Percentiles rank a stretch among this genome's conserved stretches.
Evolutionary conservation across 2,888 invertebrate genomes (phyloP).

Genomic region (Ligdia adustata): DNA sequence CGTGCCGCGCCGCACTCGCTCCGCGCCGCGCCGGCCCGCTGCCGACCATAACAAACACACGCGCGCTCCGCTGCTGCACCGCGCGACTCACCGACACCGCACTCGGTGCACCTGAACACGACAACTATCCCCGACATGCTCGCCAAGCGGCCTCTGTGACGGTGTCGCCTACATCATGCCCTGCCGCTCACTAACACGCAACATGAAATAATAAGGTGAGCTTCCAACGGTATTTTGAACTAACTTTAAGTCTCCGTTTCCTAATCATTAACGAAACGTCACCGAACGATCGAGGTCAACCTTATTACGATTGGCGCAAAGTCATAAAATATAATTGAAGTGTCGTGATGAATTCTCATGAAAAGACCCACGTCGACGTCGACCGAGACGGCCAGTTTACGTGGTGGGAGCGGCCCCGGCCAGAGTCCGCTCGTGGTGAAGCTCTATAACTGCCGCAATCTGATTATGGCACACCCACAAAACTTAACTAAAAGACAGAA

Average conservation of each 20-base stretch:
- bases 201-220: conserved; percentile 81
- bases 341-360: conserved; percentile 33
- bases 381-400: conserved; percentile 38
- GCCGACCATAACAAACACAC: conserved; percentile 52
- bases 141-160: conserved; percentile 56
- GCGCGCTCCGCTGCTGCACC: conserved; percentile 45
- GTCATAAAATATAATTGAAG: conserved; percentile 16
- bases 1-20: conserved; percentile 41
- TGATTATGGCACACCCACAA: conserved; percentile 79
- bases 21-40: conserved; percentile 45
- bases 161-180: conserved; percentile 49
- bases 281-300: conserved; percentile 17
- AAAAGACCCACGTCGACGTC: too few species aligned
- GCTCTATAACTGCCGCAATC: conserved; percentile 80
- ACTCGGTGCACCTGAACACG: conserved; percentile 31
- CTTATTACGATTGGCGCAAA: conserved; percentile 24
- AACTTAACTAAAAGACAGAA: conserved; percentile 39
- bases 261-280: not conserved
- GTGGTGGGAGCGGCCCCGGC: conserved; percentile 74
- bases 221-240: conserved; percentile 4
- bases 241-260: conserved; percentile 8
- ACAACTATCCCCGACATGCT: conserved; percentile 58
- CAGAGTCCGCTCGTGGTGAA: conserved; percentile 64
- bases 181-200: conserved; percentile 58
- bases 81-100: too few species aligned